Conservation (phyloP, 92 coral and sea anemone species). For the Blastomussa wellsi region DNA sequence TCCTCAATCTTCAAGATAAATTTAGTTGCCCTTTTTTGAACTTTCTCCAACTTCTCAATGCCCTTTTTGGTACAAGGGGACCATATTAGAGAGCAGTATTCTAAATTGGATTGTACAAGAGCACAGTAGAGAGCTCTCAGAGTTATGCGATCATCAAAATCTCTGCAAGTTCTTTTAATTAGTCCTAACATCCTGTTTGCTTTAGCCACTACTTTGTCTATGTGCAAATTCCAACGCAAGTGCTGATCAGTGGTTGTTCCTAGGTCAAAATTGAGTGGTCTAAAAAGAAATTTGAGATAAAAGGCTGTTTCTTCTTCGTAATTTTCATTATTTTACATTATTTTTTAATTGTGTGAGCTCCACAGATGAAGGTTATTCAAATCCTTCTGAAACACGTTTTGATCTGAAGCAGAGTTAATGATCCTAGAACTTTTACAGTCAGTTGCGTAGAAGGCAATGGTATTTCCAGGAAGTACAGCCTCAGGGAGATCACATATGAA, state of each 20-base stretch:
- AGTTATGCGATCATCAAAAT: slow-evolving; percentile 37
- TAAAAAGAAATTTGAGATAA: slow-evolving; percentile 16
- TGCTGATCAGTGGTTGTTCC: slow-evolving; percentile 40
- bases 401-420: no score
- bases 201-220: slow-evolving; percentile 38
- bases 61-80: slow-evolving; percentile 22
- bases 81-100: slow-evolving; percentile 40
- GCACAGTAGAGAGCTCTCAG: slow-evolving; percentile 42
- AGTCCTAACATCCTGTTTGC: slow-evolving; percentile 49
- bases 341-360: no score
- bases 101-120: slow-evolving; percentile 36
- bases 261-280: slow-evolving; percentile 31
- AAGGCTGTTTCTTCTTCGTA: slow-evolving; percentile 43
- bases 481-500: no score
- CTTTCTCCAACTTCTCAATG: slow-evolving; percentile 23
- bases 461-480: no score
- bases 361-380: no score
- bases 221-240: slow-evolving; percentile 38
- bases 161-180: no score
- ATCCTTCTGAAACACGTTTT: no score
- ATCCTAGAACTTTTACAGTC: no score
- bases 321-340: no score
- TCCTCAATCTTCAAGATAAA: slow-evolving; percentile 15
- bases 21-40: slow-evolving; percentile 36
- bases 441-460: no score